Evolutionary conservation across 2,888 invertebrate genomes (phyloP).

Genomic region (Heliconius ismenius): DNA sequence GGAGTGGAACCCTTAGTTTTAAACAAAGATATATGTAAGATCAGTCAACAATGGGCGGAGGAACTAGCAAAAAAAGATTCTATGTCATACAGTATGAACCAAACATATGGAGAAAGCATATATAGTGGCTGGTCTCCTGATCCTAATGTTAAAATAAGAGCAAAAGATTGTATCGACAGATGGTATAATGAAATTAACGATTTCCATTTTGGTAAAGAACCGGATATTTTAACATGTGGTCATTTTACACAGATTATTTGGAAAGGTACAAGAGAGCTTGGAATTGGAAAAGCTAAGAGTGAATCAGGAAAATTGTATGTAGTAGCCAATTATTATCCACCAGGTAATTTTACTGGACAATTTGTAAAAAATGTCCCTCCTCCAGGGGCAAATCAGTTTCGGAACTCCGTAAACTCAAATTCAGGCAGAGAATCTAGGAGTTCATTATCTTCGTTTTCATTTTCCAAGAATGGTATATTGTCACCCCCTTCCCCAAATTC

Average conservation of each 20-base stretch:
- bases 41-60: slow-evolving; percentile 87
- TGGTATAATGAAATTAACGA: slow-evolving; percentile 90
- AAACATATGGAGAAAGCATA: slow-evolving; percentile 86
- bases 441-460: slow-evolving; percentile 56
- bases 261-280: slow-evolving; percentile 88
- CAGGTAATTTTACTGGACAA: slow-evolving; percentile 89
- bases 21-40: slow-evolving; percentile 83
- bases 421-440: slow-evolving; percentile 61
- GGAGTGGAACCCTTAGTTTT: slow-evolving; percentile 76
- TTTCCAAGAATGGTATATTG: slow-evolving; percentile 56
- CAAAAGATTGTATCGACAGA: slow-evolving; percentile 86
- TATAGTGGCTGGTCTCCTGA: slow-evolving; percentile 87
- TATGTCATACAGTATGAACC: slow-evolving; percentile 85
- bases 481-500: slow-evolving; percentile 57
- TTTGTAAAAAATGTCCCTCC: slow-evolving; percentile 86
- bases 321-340: slow-evolving; percentile 92
- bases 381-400: slow-evolving; percentile 72
- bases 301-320: slow-evolving; percentile 90
- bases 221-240: slow-evolving; percentile 84
- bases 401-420: slow-evolving; percentile 49
- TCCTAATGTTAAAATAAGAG: slow-evolving; percentile 84
- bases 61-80: slow-evolving; percentile 84
- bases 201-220: slow-evolving; percentile 86
- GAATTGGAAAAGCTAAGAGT: slow-evolving; percentile 88
- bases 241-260: slow-evolving; percentile 92